Evolutionary conservation across 2,113 vertebrate species (phyloP).

Genomic region (Phoenicopterus ruber): DNA sequence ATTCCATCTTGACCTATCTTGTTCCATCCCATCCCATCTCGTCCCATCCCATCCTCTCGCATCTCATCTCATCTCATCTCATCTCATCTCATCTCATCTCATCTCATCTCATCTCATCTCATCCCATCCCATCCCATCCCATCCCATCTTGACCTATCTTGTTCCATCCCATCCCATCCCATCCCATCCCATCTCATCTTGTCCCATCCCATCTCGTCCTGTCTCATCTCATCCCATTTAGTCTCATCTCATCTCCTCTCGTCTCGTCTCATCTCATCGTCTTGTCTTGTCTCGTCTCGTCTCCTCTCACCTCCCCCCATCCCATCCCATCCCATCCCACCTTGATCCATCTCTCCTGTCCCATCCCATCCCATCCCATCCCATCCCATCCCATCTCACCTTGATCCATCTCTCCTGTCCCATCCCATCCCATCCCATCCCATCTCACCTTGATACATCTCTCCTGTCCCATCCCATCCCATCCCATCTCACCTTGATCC

Average conservation of each 20-base stretch:
- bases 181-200: fast-evolving
- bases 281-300: too few relatives aligned
- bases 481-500: background rate
- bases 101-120: too few relatives aligned
- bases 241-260: too few relatives aligned
- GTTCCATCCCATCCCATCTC: too few relatives aligned
- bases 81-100: background rate
- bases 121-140: too few relatives aligned
- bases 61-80: background rate
- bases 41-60: too few relatives aligned
- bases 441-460: too few relatives aligned
- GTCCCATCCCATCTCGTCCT: fast-evolving
- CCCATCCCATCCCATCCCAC: background rate
- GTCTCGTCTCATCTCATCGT: too few relatives aligned
- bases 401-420: background rate
- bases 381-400: too few relatives aligned
- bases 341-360: fast-evolving
- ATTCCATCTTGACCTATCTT: background rate
- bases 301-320: too few relatives aligned
- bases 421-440: background rate
- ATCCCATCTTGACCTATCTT: too few relatives aligned
- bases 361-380: fast-evolving
- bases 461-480: background rate
- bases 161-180: too few relatives aligned
- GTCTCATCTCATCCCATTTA: fast-evolving